These are phyloP conservation scores for Myotis daubentonii DNA, from an alignment of 2,797 vertebrate genomes.

Conservation along the genomic window DNA sequence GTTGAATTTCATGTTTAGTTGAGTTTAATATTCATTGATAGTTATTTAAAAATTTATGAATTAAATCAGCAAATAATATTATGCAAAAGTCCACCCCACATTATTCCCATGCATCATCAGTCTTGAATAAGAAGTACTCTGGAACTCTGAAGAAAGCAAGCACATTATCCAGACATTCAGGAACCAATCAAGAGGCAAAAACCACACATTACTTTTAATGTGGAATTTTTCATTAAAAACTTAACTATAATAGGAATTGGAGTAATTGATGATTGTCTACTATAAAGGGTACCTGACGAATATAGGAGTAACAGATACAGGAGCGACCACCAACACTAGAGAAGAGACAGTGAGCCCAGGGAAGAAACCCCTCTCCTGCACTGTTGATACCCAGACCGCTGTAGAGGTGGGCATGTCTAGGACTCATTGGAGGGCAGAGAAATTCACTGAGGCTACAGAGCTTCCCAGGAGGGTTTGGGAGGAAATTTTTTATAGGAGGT, in stretches of 20 bases:
- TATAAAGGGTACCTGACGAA: background rate
- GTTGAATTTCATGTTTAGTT: background rate
- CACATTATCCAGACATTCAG: background rate
- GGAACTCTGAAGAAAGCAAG: background rate
- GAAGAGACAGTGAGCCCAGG: background rate
- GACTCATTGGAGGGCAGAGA: background rate
- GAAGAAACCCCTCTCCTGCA: background rate
- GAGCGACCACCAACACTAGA: too few relatives aligned
- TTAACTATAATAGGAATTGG: background rate
- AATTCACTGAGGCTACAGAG: background rate
- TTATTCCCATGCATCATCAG: background rate
- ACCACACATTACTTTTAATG: background rate
- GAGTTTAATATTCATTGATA: slow-evolving; percentile 8
- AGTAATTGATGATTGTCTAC: background rate
- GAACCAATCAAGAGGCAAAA: background rate
- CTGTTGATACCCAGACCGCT: background rate
- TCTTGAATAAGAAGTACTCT: background rate
- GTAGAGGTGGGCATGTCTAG: too few relatives aligned
- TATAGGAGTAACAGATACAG: background rate
- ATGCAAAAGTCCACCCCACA: background rate
- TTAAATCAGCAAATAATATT: background rate
- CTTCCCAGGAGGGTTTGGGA: background rate
- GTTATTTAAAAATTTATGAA: background rate
- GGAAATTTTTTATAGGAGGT: background rate
- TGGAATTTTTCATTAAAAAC: background rate